Conservation (phyloP, 1,140 invertebrate genomes). For the Pinna nobilis region DNA sequence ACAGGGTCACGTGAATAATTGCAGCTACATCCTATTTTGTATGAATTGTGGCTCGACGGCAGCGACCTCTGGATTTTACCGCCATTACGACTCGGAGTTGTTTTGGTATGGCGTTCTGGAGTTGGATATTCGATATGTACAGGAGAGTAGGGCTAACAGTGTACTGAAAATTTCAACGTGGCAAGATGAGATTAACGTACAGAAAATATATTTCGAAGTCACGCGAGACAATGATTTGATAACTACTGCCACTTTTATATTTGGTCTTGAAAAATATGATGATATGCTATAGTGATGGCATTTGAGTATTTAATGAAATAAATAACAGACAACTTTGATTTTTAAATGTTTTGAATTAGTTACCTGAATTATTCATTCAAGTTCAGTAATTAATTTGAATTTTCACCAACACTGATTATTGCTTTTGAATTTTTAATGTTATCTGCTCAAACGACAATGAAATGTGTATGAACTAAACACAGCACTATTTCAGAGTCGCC, state of each 20-base stretch:
- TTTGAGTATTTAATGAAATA: too few relatives aligned
- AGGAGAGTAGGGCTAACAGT: conserved; percentile 20
- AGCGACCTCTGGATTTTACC: background rate
- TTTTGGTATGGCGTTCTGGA: conserved; percentile 9
- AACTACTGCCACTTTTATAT: background rate
- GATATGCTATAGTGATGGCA: too few relatives aligned
- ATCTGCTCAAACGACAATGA: too few relatives aligned
- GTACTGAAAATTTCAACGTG: conserved; percentile 17
- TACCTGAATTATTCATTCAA: too few relatives aligned
- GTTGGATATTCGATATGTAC: conserved; percentile 18
- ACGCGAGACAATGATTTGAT: background rate
- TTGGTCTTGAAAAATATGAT: background rate
- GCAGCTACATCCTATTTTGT: conserved; percentile 20
- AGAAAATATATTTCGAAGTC: background rate
- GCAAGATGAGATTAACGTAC: conserved; percentile 1
- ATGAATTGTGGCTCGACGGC: conserved; percentile 12
- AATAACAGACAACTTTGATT: too few relatives aligned
- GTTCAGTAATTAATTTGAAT: too few relatives aligned
- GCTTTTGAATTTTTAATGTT: too few relatives aligned
- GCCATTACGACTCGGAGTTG: conserved; percentile 15
- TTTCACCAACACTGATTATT: too few relatives aligned
- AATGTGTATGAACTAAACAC: too few relatives aligned
- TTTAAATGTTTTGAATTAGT: too few relatives aligned
- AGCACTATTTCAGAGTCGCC: too few relatives aligned
- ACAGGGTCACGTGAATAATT: conserved; percentile 25